A percentile compares a stretch with the other conserved stretches of the same genome.
phyloP scores from a whole-genome alignment of 2,797 vertebrate species.

The Tragopan temminckii region DNA sequence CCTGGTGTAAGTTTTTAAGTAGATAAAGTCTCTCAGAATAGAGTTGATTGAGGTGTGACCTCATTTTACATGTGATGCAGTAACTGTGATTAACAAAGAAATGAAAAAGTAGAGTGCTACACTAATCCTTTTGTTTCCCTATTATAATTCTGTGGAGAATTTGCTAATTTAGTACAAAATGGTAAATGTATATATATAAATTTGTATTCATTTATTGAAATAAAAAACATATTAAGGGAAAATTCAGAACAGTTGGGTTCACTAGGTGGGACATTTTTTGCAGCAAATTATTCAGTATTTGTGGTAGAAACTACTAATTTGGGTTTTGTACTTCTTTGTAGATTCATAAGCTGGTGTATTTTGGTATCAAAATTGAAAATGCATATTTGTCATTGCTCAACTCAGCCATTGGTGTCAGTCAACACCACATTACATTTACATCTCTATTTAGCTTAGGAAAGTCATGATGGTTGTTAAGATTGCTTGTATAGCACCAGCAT shows the following conservation, averaged over 20 bases:
- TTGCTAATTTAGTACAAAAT: not conserved
- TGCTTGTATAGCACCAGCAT: not conserved
- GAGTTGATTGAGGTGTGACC: not conserved
- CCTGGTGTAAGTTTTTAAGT: not conserved
- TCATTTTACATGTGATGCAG: not conserved
- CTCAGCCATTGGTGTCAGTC: not conserved
- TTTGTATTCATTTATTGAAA: not conserved
- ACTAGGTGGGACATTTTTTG: fast-evolving
- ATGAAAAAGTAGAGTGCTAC: not conserved
- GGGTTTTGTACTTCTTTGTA: not conserved
- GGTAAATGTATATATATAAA: not conserved
- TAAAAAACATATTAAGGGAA: not conserved
- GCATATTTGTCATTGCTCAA: not conserved
- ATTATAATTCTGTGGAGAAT: not conserved
- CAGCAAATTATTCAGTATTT: not conserved
- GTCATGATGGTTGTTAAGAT: not conserved
- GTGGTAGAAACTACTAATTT: not conserved
- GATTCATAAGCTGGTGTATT: not conserved
- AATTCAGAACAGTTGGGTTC: not conserved
- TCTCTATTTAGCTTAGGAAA: not conserved
- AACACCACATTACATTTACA: not conserved
- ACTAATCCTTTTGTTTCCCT: not conserved
- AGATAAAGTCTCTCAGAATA: not conserved
- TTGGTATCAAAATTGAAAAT: not conserved
- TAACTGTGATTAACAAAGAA: not conserved